Percentiles rank a stretch among this genome's conserved stretches.
phyloP scores from a whole-genome alignment of 2,113 vertebrate genomes.

The Azemiops feae region DNA sequence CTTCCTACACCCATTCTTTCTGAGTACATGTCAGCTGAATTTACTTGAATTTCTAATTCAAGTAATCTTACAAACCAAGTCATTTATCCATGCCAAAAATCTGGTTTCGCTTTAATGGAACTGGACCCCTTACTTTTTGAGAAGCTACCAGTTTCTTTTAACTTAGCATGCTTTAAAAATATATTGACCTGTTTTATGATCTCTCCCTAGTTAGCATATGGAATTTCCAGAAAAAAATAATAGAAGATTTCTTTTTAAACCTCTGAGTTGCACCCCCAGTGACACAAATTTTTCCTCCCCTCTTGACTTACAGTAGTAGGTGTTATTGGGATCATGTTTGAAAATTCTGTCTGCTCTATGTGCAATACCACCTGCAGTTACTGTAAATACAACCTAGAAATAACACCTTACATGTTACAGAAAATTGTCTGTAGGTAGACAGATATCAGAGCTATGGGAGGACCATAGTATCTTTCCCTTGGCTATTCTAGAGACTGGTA shows the following conservation, averaged over 20 bases:
- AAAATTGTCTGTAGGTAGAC: not conserved
- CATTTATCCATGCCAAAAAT: not conserved
- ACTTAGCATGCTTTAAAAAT: not conserved
- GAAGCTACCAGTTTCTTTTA: not conserved
- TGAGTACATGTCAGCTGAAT: not conserved
- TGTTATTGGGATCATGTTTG: not conserved
- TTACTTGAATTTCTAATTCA: not conserved
- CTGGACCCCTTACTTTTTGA: not conserved
- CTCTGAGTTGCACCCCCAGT: not conserved
- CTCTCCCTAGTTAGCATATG: not conserved
- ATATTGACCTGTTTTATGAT: not conserved
- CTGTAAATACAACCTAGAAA: not conserved
- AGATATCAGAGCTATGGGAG: too few species aligned
- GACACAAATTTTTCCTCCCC: not conserved
- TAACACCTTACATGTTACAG: not conserved
- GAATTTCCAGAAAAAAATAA: not conserved
- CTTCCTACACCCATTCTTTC: conserved; percentile 28
- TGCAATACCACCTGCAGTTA: not conserved
- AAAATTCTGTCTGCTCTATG: not conserved
- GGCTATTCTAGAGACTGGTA: not conserved
- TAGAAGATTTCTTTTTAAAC: not conserved
- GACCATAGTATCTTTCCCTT: not conserved
- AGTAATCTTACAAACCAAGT: not conserved
- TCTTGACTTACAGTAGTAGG: not conserved
- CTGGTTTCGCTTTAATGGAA: conserved; percentile 2